Evolutionary conservation across 2,113 vertebrate genomes (phyloP).

Genomic region (Callopanchax toddi): DNA sequence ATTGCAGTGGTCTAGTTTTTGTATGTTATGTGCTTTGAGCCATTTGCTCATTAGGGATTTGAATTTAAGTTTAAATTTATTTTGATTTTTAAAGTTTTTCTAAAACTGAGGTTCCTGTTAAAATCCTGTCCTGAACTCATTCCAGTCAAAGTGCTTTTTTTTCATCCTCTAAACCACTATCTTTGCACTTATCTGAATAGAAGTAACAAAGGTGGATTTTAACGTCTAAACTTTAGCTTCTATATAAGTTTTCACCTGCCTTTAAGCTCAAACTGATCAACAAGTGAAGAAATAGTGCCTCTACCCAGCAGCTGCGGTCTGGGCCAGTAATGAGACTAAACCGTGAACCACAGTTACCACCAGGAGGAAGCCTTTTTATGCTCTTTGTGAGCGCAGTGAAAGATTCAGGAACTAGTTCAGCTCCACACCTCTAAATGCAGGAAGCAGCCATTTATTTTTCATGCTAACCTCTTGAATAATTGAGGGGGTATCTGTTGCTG

Average conservation of each 20-base stretch:
- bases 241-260: background rate
- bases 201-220: too few relatives aligned
- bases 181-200: too few relatives aligned
- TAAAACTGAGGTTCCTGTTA: too few relatives aligned
- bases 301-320: background rate
- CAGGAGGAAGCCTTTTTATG: conserved; percentile 25
- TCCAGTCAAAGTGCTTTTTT: too few relatives aligned
- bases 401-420: conserved; percentile 27
- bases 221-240: background rate
- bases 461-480: conserved; percentile 69
- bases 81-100: too few relatives aligned
- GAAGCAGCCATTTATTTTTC: conserved; percentile 71
- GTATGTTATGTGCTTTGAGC: too few relatives aligned
- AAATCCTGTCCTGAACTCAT: too few relatives aligned
- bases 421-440: conserved; percentile 43
- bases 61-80: too few relatives aligned
- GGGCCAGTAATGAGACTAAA: conserved; percentile 2
- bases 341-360: background rate
- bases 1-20: background rate
- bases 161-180: too few relatives aligned
- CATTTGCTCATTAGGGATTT: too few relatives aligned
- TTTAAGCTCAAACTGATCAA: too few relatives aligned
- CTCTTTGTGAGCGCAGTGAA: conserved; percentile 2
- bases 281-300: background rate
- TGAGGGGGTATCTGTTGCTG: conserved; percentile 64